Evolutionary conservation across 2,113 vertebrate genomes (phyloP).

Genomic region (Erythrolamprus reginae): DNA sequence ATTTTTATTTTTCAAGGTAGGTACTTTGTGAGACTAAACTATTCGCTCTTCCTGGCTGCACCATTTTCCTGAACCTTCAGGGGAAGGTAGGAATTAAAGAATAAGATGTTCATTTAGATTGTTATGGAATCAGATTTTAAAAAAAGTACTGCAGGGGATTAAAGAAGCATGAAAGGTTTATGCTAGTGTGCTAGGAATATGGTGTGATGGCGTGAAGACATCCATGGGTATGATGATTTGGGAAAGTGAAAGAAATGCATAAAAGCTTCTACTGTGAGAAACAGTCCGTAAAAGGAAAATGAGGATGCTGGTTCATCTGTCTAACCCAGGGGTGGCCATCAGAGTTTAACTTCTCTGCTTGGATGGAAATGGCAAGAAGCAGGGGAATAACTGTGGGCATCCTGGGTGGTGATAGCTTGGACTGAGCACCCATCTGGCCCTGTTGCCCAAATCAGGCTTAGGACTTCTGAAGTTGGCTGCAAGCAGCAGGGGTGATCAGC

Average conservation of each 20-base stretch:
- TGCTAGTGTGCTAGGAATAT: neutral
- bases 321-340: neutral
- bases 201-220: neutral
- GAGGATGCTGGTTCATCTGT: neutral
- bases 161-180: neutral
- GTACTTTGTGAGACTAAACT: neutral
- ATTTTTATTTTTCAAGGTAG: neutral
- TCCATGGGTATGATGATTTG: neutral
- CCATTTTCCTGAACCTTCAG: neutral
- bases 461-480: neutral
- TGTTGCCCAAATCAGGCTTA: neutral
- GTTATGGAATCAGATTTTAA: neutral
- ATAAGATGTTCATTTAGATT: neutral
- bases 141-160: neutral
- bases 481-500: neutral
- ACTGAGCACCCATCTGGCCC: neutral
- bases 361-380: neutral
- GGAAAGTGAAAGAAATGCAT: neutral
- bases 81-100: neutral
- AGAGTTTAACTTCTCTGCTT: neutral
- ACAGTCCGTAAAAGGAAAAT: neutral
- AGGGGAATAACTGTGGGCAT: neutral
- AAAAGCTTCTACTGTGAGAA: neutral
- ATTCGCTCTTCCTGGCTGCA: neutral
- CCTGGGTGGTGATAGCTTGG: neutral